Conservation (phyloP, 2,888 invertebrate genomes). For the Endotricha flammealis region DNA sequence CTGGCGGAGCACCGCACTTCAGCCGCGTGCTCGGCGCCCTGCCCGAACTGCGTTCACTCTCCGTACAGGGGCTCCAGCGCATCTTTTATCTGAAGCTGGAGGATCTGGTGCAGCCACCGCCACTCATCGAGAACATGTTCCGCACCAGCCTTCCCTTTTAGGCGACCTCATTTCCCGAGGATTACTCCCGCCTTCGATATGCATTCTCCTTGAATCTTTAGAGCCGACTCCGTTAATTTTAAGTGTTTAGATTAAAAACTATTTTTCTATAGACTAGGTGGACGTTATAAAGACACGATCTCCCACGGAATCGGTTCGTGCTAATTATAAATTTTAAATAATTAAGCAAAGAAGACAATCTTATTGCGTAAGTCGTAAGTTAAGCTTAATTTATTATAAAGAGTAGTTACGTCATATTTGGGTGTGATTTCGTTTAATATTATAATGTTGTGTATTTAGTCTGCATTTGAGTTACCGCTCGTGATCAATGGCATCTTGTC, state of each 20-base stretch:
- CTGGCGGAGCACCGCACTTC: constrained; percentile 95
- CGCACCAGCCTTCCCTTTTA: constrained; percentile 96
- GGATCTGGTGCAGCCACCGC: constrained; percentile 93
- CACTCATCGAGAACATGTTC: constrained; percentile 96
- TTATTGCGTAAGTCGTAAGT: constrained; percentile 49
- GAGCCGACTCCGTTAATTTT: constrained; percentile 73
- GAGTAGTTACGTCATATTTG: constrained; percentile 48
- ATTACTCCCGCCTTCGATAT: constrained; percentile 67
- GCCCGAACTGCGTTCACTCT: constrained; percentile 93
- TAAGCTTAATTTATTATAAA: constrained; percentile 73
- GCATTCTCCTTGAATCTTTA: constrained; percentile 52
- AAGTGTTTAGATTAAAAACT: constrained; percentile 68
- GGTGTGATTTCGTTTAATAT: constrained; percentile 71
- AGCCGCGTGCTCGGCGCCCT: constrained; percentile 94
- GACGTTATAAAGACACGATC: constrained; percentile 67
- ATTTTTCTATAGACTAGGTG: constrained; percentile 70
- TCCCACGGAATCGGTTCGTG: constrained; percentile 70
- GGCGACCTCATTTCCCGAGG: constrained; percentile 48
- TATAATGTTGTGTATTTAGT: constrained; percentile 68
- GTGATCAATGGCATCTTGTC: constrained; percentile 78
- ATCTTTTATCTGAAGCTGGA: constrained; percentile 96
- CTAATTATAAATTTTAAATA: constrained; percentile 44
- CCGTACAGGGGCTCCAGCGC: constrained; percentile 95
- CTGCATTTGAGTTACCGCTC: constrained; percentile 79
- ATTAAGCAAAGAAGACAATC: constrained; percentile 48